Percentiles rank a stretch among this genome's conserved stretches.
Conservation (phyloP, 2,113 vertebrate species). For the Thryonomys swinderianus region DNA sequence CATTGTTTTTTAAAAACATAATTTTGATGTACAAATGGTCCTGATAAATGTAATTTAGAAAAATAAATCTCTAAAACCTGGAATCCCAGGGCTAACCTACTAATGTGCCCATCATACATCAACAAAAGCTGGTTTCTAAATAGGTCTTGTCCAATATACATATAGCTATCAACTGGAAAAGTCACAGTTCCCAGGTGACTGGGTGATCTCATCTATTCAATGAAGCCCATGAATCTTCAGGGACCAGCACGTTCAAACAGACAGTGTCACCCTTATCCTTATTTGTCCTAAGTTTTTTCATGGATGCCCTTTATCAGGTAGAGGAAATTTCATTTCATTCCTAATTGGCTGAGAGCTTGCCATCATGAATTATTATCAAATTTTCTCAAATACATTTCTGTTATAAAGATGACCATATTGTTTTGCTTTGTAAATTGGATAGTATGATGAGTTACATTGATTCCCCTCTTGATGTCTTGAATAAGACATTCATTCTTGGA, state of each 20-base stretch:
- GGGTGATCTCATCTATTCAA: accelerated
- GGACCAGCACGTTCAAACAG: not conserved
- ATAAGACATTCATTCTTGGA: not conserved
- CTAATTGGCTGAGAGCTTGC: not conserved
- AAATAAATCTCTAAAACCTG: not conserved
- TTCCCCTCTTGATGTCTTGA: not conserved
- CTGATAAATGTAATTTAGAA: not conserved
- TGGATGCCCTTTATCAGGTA: accelerated
- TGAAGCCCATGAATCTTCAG: too few species aligned
- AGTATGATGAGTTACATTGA: not conserved
- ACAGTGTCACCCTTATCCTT: accelerated
- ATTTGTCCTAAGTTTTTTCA: too few species aligned
- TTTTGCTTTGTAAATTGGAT: not conserved
- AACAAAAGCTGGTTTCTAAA: not conserved
- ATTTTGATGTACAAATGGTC: slow-evolving; percentile 20
- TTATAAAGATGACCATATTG: not conserved
- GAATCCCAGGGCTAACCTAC: not conserved
- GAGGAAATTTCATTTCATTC: not conserved
- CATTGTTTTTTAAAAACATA: slow-evolving; percentile 14
- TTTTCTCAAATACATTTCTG: not conserved
- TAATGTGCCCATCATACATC: not conserved
- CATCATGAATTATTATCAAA: not conserved
- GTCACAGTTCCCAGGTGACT: accelerated
- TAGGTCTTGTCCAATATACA: too few species aligned
- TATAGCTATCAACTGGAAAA: not conserved